A percentile compares a stretch with the other conserved stretches of the same genome.
phyloP scores from a whole-genome alignment of 2,113 vertebrate species.

The Ivindomyrus marchei region DNA sequence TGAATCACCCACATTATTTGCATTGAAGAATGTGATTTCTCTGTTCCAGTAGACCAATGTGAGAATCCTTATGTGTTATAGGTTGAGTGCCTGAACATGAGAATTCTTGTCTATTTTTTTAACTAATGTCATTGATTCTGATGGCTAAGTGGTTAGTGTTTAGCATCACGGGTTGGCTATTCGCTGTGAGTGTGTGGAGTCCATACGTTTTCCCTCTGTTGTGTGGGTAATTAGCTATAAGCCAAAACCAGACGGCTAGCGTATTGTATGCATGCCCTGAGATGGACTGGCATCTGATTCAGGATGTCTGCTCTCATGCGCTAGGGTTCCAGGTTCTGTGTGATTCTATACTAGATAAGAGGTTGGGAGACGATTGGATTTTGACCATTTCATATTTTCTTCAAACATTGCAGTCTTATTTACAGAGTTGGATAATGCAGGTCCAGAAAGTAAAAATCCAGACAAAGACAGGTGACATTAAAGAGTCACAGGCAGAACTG shows the following conservation, averaged over 20 bases:
- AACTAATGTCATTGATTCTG: neutral
- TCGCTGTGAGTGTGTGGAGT: too few species aligned
- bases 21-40: neutral
- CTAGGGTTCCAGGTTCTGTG: neutral
- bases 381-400: neutral
- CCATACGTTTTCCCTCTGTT: too few species aligned
- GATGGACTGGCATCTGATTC: neutral
- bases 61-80: neutral
- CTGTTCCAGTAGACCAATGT: neutral
- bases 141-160: neutral
- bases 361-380: neutral
- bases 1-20: neutral
- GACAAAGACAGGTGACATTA: too few species aligned
- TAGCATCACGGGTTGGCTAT: too few species aligned
- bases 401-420: neutral
- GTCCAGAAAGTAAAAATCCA: too few species aligned
- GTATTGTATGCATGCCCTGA: neutral
- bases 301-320: neutral
- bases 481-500: too few species aligned
- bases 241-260: too few species aligned
- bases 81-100: neutral
- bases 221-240: too few species aligned
- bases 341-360: neutral
- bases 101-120: neutral
- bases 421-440: neutral